phyloP scores from a whole-genome alignment of 92 coral and sea anemone genomes.

The Galaxea fascicularis region DNA sequence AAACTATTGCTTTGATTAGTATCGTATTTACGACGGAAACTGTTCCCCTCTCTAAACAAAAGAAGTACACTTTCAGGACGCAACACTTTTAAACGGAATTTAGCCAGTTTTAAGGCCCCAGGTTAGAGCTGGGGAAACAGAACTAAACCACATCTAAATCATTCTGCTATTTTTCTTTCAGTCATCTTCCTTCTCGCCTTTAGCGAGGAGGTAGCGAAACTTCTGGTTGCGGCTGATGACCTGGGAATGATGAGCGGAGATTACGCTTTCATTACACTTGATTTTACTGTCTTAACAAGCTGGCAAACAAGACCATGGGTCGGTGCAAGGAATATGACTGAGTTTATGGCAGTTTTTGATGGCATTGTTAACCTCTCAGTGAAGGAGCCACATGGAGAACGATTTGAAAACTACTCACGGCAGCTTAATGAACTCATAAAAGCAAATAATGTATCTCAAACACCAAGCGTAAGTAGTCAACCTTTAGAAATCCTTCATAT shows the following conservation, averaged over 20 bases:
- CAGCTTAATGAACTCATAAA: conserved; percentile 14
- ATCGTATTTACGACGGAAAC: too few species aligned
- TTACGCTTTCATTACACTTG: conserved; percentile 86
- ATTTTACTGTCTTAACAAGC: conserved; percentile 56
- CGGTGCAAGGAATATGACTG: conserved; percentile 46
- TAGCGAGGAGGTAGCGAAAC: conserved; percentile 73
- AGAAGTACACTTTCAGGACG: too few species aligned
- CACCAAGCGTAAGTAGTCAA: conserved; percentile 9
- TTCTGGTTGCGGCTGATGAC: conserved; percentile 78
- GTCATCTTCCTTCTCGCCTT: conserved; percentile 81
- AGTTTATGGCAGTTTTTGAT: conserved; percentile 64
- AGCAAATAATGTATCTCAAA: conserved; percentile 26
- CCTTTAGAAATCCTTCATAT: neutral
- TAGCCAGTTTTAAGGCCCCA: neutral
- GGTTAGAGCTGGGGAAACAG: neutral
- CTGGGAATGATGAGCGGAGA: conserved; percentile 91
- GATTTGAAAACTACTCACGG: conserved; percentile 12
- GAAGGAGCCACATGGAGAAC: conserved; percentile 53
- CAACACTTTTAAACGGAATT: neutral
- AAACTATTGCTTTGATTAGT: too few species aligned
- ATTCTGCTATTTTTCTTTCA: conserved; percentile 16
- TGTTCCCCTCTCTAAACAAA: too few species aligned
- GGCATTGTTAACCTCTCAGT: conserved; percentile 71
- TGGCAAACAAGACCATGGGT: conserved; percentile 59
- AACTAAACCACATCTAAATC: neutral